Conservation (phyloP, 2,888 invertebrate genomes). For the Danaus chrysippus region DNA sequence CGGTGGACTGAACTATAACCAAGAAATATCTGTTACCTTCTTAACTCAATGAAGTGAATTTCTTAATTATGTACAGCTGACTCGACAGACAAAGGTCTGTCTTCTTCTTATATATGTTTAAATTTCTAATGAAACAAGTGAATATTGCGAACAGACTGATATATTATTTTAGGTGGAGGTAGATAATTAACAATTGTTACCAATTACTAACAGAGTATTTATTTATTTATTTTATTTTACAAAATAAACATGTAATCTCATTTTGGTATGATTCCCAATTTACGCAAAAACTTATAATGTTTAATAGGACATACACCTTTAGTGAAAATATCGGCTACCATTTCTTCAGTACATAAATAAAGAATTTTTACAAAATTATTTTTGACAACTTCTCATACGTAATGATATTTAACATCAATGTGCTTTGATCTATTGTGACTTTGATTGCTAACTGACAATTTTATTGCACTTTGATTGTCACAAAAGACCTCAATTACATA, state of each 20-base stretch:
- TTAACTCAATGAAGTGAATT: too few species aligned
- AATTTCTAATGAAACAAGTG: slow-evolving; percentile 2
- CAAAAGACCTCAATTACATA: slow-evolving; percentile 16
- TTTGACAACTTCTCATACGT: slow-evolving; percentile 16
- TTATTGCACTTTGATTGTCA: slow-evolving; percentile 27
- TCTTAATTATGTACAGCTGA: too few species aligned
- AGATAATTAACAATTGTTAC: too few species aligned
- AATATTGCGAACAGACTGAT: background rate
- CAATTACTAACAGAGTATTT: too few species aligned
- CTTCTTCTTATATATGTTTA: too few species aligned
- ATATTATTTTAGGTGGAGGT: too few species aligned
- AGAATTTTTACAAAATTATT: slow-evolving; percentile 15
- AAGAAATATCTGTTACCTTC: too few species aligned
- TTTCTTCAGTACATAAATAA: slow-evolving; percentile 11
- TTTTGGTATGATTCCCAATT: background rate
- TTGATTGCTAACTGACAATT: slow-evolving; percentile 19
- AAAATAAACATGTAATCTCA: background rate
- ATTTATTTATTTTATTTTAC: too few species aligned
- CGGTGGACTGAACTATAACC: too few species aligned
- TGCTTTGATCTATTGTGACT: slow-evolving; percentile 22
- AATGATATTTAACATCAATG: slow-evolving; percentile 20
- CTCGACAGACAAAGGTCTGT: too few species aligned
- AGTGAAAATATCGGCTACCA: background rate
- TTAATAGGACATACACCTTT: slow-evolving; percentile 1
- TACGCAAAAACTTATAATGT: background rate